phyloP scores from a whole-genome alignment of 37 sponge, comb jelly and placozoan species.

The Corticium candelabrum region DNA sequence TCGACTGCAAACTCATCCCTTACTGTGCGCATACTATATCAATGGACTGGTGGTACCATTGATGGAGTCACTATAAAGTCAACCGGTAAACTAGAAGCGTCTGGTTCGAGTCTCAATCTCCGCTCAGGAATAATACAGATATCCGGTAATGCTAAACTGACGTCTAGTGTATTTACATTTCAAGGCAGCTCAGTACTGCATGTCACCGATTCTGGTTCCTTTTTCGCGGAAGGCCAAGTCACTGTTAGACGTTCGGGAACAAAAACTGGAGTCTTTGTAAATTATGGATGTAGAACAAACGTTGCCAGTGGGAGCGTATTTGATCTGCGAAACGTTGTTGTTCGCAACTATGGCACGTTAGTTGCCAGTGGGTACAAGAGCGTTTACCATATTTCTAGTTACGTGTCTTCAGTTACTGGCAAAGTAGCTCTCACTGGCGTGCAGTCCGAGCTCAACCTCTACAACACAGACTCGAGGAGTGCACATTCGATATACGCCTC shows the following conservation, averaged over 20 bases:
- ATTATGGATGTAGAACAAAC: not conserved
- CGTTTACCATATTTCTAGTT: not conserved
- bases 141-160: not conserved
- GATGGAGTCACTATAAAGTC: not conserved
- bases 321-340: not conserved
- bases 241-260: not conserved
- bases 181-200: not conserved
- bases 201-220: not conserved
- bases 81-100: not conserved
- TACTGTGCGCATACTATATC: not conserved
- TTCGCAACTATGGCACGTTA: not conserved
- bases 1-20: not conserved
- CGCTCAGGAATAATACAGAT: not conserved
- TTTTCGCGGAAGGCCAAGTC: not conserved
- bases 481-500: not conserved
- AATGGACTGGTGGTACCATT: not conserved
- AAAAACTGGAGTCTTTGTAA: not conserved
- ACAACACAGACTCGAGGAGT: not conserved
- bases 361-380: not conserved
- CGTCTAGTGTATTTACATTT: not conserved
- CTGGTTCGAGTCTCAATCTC: too few relatives aligned
- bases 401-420: not conserved
- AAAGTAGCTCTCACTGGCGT: not conserved
- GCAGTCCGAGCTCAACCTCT: not conserved
- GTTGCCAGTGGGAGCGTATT: not conserved